Evolutionary conservation across 2,888 invertebrate genomes (phyloP).

Genomic region (Monopis laevigella): DNA sequence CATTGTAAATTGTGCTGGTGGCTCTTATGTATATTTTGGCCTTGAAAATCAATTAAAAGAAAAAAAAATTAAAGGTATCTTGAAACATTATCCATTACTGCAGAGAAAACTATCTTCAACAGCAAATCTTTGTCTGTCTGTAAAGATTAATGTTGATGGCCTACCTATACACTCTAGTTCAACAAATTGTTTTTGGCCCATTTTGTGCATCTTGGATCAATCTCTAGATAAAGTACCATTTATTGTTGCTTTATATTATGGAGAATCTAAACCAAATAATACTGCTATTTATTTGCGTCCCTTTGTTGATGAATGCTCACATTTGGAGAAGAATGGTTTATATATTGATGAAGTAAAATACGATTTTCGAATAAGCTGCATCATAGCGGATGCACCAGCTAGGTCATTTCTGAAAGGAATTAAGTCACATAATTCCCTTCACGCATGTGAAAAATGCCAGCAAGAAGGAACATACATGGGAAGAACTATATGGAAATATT

Average conservation of each 20-base stretch:
- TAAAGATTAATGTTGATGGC: too few relatives aligned
- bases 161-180: too few relatives aligned
- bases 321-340: conserved; percentile 13
- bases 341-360: conserved; percentile 8
- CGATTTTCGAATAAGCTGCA: conserved; percentile 12
- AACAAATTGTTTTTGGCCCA: conserved; percentile 17
- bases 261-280: conserved; percentile 13
- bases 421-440: conserved; percentile 16
- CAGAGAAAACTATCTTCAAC: conserved; percentile 8
- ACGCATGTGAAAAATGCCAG: conserved; percentile 15
- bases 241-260: conserved; percentile 11
- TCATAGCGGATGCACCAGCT: conserved; percentile 13
- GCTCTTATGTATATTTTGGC: conserved; percentile 8
- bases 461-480: conserved; percentile 15
- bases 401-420: conserved; percentile 17
- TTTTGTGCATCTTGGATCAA: conserved; percentile 16
- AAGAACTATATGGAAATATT: conserved; percentile 10
- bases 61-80: conserved; percentile 4
- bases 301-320: conserved; percentile 12
- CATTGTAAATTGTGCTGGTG: conserved; percentile 3
- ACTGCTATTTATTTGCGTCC: conserved; percentile 10
- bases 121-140: conserved; percentile 1
- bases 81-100: conserved; percentile 10
- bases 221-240: conserved; percentile 13
- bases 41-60: conserved; percentile 5